Conservation (phyloP, 37 sponge, comb jelly and placozoan species). For the Theonella swinhoei region DNA sequence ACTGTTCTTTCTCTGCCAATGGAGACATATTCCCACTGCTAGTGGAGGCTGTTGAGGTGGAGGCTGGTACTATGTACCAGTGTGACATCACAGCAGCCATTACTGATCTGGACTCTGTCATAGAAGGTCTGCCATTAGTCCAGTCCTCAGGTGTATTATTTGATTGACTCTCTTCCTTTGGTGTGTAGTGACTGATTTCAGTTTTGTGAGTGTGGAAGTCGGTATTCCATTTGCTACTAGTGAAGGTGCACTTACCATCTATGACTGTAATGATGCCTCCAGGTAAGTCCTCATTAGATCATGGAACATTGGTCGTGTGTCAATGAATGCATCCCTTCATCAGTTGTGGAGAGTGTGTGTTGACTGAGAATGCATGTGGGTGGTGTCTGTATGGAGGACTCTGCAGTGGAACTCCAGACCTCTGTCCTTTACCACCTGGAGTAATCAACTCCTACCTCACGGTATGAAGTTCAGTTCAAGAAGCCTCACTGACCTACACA, state of each 20-base stretch:
- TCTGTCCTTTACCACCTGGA: not conserved
- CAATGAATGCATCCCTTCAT: not conserved
- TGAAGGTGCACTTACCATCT: slow-evolving; percentile 11
- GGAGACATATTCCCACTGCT: slow-evolving; percentile 14
- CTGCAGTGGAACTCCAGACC: slow-evolving; percentile 43
- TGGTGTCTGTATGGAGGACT: slow-evolving; percentile 39
- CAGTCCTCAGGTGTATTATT: not conserved
- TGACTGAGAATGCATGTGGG: slow-evolving; percentile 41
- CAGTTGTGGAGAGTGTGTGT: slow-evolving; percentile 48
- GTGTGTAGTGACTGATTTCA: slow-evolving; percentile 34
- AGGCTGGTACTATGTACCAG: not conserved
- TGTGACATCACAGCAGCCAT: slow-evolving; percentile 30
- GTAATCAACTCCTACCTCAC: not conserved
- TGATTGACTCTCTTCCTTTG: no score
- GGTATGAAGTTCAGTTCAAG: no score
- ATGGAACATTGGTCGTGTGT: not conserved
- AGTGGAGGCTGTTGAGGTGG: slow-evolving; percentile 16
- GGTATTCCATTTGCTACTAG: slow-evolving; percentile 33
- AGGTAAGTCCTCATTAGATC: slow-evolving; percentile 7
- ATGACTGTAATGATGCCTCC: slow-evolving; percentile 2
- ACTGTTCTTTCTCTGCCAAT: slow-evolving; percentile 21
- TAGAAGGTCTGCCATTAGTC: not conserved
- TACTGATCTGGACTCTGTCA: slow-evolving; percentile 7
- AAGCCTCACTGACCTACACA: no score
- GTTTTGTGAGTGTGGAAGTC: slow-evolving; percentile 34